Evolutionary conservation across 2,888 invertebrate genomes (phyloP), one percentile per base, ranked within the genome.

Genomic region (Lasioglossum marginatum): DNA sequence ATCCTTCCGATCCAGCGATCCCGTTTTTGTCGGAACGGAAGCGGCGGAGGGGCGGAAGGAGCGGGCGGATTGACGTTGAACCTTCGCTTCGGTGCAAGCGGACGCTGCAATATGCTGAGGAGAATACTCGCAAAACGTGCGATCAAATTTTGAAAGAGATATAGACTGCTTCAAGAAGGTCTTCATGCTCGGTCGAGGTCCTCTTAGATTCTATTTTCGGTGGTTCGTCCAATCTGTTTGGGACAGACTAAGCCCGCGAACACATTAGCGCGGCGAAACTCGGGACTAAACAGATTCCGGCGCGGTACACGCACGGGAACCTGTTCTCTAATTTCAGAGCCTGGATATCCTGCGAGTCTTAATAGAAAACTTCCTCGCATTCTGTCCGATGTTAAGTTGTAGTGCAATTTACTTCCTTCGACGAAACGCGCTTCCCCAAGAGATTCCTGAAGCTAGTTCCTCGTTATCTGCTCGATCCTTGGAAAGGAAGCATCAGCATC

Each of bases 1-100:
- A 83, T 75, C 14, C 48, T 31, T 57, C 37, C 74, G 80, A 80
- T 71, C 81, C 60, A 48, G 71, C 40, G 43, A 43, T 43, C 43
- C 45, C 45, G 72, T 72, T 27, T 72, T 63, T 63, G 63, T 31
- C 31, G 31, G 16, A 31, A 27, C 31, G 63, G 31, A 63, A 63
- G 31, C 31, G 31, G 6, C 2, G 0, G 5, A 3, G 63, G 19
- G 19, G 19, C 2, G 8, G 8, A 1, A 19, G 63, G 63, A 63
- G 31, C 63, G 63, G 31, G 19, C 63, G 31, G 31, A 6, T 63
- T 31, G 63, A 63, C 63, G 63, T 63, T 63, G 31, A 63, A 63
- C 27, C 31, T 31, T 19, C 31, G 52, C 10, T 8, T 31, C 31
- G 14, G 63, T 14, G 31, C 31, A 31, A 63, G 63, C 63, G 27